These are phyloP conservation scores for Macrophya annulata DNA, from an alignment of 2,888 invertebrate species.

Conservation along the genomic window DNA sequence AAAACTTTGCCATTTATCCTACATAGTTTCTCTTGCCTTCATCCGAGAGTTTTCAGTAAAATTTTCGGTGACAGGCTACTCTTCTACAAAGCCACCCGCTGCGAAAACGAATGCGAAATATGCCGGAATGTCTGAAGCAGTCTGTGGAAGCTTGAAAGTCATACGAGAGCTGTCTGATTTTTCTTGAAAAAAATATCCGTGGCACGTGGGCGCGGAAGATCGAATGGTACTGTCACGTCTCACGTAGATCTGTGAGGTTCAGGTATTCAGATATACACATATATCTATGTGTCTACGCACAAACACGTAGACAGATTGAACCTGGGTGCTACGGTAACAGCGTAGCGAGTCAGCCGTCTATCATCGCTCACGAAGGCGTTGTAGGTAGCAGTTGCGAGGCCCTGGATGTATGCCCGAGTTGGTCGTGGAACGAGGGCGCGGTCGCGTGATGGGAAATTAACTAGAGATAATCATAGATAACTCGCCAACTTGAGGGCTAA, in stretches of 20 bases:
- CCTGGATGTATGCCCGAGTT: conserved; percentile 29
- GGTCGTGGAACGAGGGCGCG: conserved; percentile 48
- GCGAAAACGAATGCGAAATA: conserved; percentile 25
- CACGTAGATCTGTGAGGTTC: conserved; percentile 23
- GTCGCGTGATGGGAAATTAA: conserved; percentile 58
- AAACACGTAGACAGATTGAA: conserved; percentile 36
- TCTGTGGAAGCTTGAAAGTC: conserved; percentile 27
- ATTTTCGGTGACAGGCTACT: conserved; percentile 29
- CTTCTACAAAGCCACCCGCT: conserved; percentile 17
- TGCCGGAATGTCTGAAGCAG: conserved; percentile 41
- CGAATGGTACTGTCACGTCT: conserved; percentile 47
- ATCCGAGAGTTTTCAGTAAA: conserved; percentile 32
- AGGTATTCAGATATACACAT: conserved; percentile 1
- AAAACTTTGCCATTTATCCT: conserved; percentile 44
- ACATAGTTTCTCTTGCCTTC: conserved; percentile 28
- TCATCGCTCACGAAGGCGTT: conserved; percentile 55
- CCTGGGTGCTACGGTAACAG: conserved; percentile 32
- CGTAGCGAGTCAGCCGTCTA: conserved; percentile 52
- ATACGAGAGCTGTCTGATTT: conserved; percentile 1
- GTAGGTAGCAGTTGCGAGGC: conserved; percentile 23
- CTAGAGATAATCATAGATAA: conserved; percentile 56
- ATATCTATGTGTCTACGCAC: conserved; percentile 20
- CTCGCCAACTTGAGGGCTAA: conserved; percentile 53
- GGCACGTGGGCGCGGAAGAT: conserved; percentile 30
- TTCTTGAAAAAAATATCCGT: conserved; percentile 21